These are phyloP conservation scores for Pleuronectes platessa DNA, from an alignment of 2,113 vertebrate genomes.

Conservation along the genomic window DNA sequence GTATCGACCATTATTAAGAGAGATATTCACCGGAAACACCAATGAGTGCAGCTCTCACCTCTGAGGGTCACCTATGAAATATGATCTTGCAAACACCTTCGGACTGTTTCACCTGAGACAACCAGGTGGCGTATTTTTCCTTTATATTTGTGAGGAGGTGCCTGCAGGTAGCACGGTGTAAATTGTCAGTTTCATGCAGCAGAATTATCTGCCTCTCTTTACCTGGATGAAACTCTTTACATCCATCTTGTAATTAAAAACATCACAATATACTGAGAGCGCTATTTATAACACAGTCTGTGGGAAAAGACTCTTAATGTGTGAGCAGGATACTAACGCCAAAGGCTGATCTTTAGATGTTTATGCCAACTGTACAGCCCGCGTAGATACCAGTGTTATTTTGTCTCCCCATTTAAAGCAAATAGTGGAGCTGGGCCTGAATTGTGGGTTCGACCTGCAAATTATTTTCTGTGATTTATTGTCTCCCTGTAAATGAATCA, in stretches of 20 bases:
- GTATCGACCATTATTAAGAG: not conserved
- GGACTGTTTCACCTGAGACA: constrained; percentile 71
- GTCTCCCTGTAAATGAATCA: not conserved
- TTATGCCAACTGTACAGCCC: constrained; percentile 18
- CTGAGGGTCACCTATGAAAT: constrained; percentile 44
- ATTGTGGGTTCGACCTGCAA: not conserved
- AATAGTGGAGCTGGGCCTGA: not conserved
- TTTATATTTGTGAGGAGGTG: constrained; percentile 51
- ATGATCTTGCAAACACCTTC: constrained; percentile 23
- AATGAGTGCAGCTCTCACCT: not conserved
- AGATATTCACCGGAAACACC: not conserved
- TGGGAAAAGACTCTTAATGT: not conserved
- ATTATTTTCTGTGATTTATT: constrained; percentile 12
- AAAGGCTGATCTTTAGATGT: not conserved
- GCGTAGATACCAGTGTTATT: constrained; percentile 30
- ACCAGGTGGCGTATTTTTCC: constrained; percentile 80
- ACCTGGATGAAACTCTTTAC: not conserved
- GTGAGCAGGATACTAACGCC: not conserved
- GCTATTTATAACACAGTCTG: not conserved
- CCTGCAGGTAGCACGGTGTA: constrained; percentile 24
- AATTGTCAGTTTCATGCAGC: not conserved
- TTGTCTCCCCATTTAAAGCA: not conserved
- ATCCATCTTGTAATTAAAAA: not conserved
- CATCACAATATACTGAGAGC: not conserved
- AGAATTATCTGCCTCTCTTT: not conserved